These are phyloP conservation scores for Pangasius macronema DNA, from an alignment of 2,797 vertebrate genomes.

Conservation along the genomic window DNA sequence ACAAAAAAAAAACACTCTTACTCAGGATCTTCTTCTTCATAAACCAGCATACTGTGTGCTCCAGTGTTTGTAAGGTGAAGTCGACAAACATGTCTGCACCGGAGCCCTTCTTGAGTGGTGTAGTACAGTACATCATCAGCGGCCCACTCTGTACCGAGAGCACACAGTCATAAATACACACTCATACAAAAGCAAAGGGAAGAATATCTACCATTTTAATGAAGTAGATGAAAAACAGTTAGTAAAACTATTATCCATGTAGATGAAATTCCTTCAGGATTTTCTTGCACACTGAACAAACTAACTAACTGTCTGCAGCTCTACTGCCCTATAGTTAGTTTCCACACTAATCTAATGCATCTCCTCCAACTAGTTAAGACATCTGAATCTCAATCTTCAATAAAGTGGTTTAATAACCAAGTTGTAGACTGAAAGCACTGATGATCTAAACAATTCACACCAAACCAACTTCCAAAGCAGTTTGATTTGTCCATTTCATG, in stretches of 20 bases:
- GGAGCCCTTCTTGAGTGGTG: conserved; percentile 82
- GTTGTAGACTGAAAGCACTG: background rate
- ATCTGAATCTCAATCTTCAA: background rate
- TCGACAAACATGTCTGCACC: conserved; percentile 80
- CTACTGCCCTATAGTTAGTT: background rate
- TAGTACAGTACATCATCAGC: conserved; percentile 85
- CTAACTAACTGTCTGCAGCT: background rate
- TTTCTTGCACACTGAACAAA: background rate
- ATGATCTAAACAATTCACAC: background rate
- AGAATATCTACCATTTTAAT: background rate
- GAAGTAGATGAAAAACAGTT: background rate
- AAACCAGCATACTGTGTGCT: conserved; percentile 74
- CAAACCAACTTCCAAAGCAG: background rate
- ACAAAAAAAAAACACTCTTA: conserved; percentile 66
- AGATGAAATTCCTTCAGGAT: background rate
- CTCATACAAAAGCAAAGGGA: background rate
- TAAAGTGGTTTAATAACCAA: background rate
- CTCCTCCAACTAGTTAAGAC: background rate
- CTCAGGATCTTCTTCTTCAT: conserved; percentile 86
- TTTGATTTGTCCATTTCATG: background rate
- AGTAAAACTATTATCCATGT: background rate
- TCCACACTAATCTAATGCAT: background rate
- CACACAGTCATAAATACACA: background rate
- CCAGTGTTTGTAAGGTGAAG: conserved; percentile 76
- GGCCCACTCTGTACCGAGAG: conserved; percentile 85